Evolutionary conservation across 2,113 vertebrate genomes (phyloP).

Genomic region (Ramphastos sulfuratus): DNA sequence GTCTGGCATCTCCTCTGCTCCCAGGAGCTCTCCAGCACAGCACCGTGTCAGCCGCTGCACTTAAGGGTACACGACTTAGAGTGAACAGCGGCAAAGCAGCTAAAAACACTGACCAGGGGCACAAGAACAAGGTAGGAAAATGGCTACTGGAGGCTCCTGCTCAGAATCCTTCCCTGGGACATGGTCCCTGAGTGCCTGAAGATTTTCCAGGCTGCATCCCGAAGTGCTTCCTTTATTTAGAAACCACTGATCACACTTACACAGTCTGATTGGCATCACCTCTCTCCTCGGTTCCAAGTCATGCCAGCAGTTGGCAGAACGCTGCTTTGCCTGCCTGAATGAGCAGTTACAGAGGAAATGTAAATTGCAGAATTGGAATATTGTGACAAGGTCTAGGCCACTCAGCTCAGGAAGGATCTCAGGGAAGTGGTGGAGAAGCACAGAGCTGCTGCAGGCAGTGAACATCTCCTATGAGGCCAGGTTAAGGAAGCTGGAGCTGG

Average conservation of each 20-base stretch:
- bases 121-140: constrained; percentile 16
- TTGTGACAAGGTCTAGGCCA: too few relatives aligned
- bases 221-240: neutral
- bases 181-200: neutral
- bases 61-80: constrained; percentile 38
- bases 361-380: neutral
- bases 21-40: neutral
- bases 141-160: neutral
- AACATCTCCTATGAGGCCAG: too few relatives aligned
- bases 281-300: neutral
- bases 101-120: constrained; percentile 36
- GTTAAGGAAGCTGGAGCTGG: too few relatives aligned
- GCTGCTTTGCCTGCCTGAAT: neutral
- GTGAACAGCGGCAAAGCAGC: constrained; percentile 15
- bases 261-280: neutral
- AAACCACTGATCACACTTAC: neutral
- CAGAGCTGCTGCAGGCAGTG: too few relatives aligned
- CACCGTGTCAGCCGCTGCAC: neutral
- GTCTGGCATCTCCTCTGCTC: neutral
- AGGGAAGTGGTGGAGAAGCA: too few relatives aligned
- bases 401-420: too few relatives aligned
- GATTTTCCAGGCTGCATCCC: neutral
- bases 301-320: neutral
- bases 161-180: neutral
- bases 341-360: neutral